Evolutionary conservation across 37 sponge, comb jelly and placozoan species (phyloP), one percentile per base, ranked within the genome.

Genomic region (Agelas oroides): DNA sequence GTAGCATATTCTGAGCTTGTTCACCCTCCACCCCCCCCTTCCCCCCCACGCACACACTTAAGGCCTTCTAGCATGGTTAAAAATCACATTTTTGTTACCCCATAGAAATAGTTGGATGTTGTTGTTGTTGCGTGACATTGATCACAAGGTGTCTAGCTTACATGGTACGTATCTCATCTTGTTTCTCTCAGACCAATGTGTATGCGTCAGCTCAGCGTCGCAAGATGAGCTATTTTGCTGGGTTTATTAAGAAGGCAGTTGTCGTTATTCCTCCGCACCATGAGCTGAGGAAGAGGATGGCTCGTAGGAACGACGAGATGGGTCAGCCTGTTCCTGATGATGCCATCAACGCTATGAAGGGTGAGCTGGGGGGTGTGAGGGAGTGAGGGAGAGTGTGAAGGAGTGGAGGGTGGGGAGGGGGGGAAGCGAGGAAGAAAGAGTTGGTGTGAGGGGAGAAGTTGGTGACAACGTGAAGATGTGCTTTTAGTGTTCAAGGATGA

Each of bases 121-220:
- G n/a, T n/a, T n/a, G n/a, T n/a, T n/a, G n/a, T n/a, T n/a, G n/a
- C n/a, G n/a, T n/a, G n/a, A n/a, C n/a, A n/a, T n/a, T n/a, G n/a
- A n/a, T n/a, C n/a, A n/a, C n/a, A n/a, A n/a, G n/a, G n/a, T n/a
- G n/a, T n/a, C n/a, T n/a, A n/a, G n/a, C n/a, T n/a, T n/a, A n/a
- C n/a, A n/a, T n/a, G n/a, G n/a, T n/a, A n/a, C n/a, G n/a, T n/a
- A n/a, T n/a, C n/a, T n/a, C n/a, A n/a, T n/a, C n/a, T n/a, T n/a
- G n/a, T n/a, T n/a, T n/a, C n/a, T n/a, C n/a, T 65, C 76, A 95
- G 96, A 89, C 87, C 20, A 97, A 97, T 78, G 92, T 93, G 58
- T 97, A 95, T 66, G 40, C 63, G 25, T 70, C 66, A 16, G 90
- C 95, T 19, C 95, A 92, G 73, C 20, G 53, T 19, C 70, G 88